These are phyloP conservation scores for Lepidochrysops patricia DNA, from an alignment of 2,888 invertebrate genomes.

Conservation along the genomic window DNA sequence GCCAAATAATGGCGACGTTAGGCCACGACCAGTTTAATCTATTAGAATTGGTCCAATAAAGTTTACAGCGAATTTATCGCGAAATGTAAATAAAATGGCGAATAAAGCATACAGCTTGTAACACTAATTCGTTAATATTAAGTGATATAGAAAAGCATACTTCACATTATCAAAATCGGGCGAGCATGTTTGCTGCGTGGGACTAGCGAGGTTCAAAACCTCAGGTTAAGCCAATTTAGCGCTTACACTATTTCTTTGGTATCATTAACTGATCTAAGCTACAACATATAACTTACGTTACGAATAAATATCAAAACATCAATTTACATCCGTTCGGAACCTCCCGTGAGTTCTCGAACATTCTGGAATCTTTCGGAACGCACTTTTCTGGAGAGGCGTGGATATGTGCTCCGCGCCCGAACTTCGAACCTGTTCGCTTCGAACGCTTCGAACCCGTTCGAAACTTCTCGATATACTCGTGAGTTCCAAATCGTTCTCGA, in stretches of 20 bases:
- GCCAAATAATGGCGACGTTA: neutral
- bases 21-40: constrained; percentile 10
- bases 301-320: constrained; percentile 25
- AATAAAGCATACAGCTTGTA: constrained; percentile 4
- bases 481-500: neutral
- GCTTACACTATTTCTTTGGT: constrained; percentile 59
- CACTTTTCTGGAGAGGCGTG: too few relatives aligned
- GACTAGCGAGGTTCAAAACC: constrained; percentile 41
- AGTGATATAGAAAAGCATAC: neutral
- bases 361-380: neutral
- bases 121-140: constrained; percentile 9
- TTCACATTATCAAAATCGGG: neutral
- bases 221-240: constrained; percentile 35
- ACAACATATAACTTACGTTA: constrained; percentile 31
- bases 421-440: too few relatives aligned
- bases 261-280: constrained; percentile 57
- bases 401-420: too few relatives aligned
- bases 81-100: constrained; percentile 7
- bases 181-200: constrained; percentile 39
- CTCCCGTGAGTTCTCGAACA: neutral
- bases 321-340: constrained; percentile 20
- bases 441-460: too few relatives aligned
- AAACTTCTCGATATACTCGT: neutral
- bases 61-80: constrained; percentile 4
- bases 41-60: constrained; percentile 13